Base-by-base conservation (phyloP, 2,113 vertebrate species). In the Labeo rohita region DNA sequence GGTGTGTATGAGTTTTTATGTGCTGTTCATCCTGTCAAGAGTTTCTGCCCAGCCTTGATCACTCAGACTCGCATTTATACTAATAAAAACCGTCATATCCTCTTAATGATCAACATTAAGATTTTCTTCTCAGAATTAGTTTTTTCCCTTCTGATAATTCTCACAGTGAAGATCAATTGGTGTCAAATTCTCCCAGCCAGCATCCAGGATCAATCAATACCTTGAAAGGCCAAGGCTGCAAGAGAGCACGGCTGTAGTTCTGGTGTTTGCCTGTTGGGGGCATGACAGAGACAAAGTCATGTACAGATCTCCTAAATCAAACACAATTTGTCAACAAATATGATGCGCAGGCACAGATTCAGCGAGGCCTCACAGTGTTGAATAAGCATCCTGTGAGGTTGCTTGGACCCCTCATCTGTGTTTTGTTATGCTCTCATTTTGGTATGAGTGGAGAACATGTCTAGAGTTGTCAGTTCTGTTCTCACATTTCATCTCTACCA, bases 231-330 rank as follows among this genome's bases (percentile, higher is more conserved):
- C 50, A 77, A 28, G 13, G 50, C 75, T 75, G 21, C n/a, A 75
- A 50, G 8, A 56, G 28, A 77, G 47, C 75, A 18, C 15, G 54
- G 86, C 45, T 50, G 59, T 61, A 61, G 56, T 63, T 80, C 54
- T 72, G n/a, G 66, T 45, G 43, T 50, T 84, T 21, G 47, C 80
- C 86, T 83, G 63, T 49, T 59, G 81, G 80, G 28, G 80, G 73
- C 86, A 78, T 84, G 78, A 61, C 21, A 50, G 21, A 23, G 36
- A 73, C 43, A 59, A 61, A 43, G 10, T 61, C 56, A 59, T 16
- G 56, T 59, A 43, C 45, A 50, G 52, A 63, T 39, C 50, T 59
- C 16, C 72, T 6, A 2, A n/a, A 28, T 87, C 23, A 79, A 47
- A 68, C 34, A 66, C 18, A 65, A 72, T 65, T 77, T 83, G 23